Percentiles rank a stretch among this genome's conserved stretches.
Conservation (phyloP, 2,888 invertebrate genomes). For the Caenorhabditis doughertyi region DNA sequence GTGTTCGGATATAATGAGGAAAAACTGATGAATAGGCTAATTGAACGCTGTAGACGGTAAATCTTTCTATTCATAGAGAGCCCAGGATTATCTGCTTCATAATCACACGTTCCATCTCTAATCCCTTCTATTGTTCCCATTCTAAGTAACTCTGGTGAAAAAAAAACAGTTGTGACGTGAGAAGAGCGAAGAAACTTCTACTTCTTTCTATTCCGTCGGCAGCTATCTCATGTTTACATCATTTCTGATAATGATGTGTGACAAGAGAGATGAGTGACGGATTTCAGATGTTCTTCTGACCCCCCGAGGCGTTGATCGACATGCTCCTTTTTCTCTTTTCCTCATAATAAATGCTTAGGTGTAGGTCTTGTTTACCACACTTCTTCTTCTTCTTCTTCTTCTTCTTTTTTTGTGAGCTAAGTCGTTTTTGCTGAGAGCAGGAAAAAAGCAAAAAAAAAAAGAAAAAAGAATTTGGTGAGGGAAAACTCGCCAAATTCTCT, state of each 20-base stretch:
- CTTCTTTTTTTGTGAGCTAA: neutral
- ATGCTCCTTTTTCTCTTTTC: conserved; percentile 4
- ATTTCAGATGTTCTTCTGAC: conserved; percentile 1
- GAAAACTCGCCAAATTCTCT: neutral
- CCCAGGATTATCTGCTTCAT: too few relatives aligned
- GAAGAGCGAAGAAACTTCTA: neutral
- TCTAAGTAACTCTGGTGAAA: neutral
- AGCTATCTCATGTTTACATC: neutral
- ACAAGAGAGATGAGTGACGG: neutral
- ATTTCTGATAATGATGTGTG: neutral
- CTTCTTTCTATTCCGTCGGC: too few relatives aligned
- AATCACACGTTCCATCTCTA: neutral
- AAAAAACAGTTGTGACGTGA: neutral
- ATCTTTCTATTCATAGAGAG: too few relatives aligned
- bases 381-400: neutral
- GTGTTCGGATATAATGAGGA: too few relatives aligned
- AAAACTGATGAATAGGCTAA: too few relatives aligned
- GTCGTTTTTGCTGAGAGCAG: too few relatives aligned
- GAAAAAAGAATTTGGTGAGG: neutral
- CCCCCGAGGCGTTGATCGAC: conserved; percentile 3
- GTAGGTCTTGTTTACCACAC: conserved; percentile 20
- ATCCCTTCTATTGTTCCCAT: too few relatives aligned
- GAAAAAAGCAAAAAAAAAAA: neutral
- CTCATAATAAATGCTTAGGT: conserved; percentile 1
- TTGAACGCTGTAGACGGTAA: too few relatives aligned